Conservation (phyloP, 2,113 vertebrate genomes). For the rabbit (Oryctolagus cuniculus) region mOryCun1.1 NC_091445.1:48141001-48141500, state of each 20-base stretch:
- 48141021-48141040: conserved; percentile 33
- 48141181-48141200: conserved; percentile 58
- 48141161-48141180: conserved; percentile 57
- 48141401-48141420: conserved; percentile 83
- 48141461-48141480: conserved; percentile 71
- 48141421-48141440: conserved; percentile 77
- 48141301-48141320: conserved; percentile 52
- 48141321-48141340: conserved; percentile 2
- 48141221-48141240: conserved; percentile 51
- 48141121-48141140: conserved; percentile 22
- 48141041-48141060: not conserved
- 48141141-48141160: conserved; percentile 55
- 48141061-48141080: not conserved
- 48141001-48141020: conserved; percentile 41
- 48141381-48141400: conserved; percentile 76
- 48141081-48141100: conserved; percentile 29
- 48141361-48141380: conserved; percentile 50
- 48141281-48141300: not conserved
- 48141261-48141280: conserved; percentile 36
- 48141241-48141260: conserved; percentile 52
- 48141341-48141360: conserved; percentile 64
- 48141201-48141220: conserved; percentile 36
- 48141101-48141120: conserved; percentile 67
- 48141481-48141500: conserved; percentile 77
- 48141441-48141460: conserved; percentile 74